phyloP scores from a whole-genome alignment of 2,888 invertebrate species.

The Pollenia griseotomentosa region DNA sequence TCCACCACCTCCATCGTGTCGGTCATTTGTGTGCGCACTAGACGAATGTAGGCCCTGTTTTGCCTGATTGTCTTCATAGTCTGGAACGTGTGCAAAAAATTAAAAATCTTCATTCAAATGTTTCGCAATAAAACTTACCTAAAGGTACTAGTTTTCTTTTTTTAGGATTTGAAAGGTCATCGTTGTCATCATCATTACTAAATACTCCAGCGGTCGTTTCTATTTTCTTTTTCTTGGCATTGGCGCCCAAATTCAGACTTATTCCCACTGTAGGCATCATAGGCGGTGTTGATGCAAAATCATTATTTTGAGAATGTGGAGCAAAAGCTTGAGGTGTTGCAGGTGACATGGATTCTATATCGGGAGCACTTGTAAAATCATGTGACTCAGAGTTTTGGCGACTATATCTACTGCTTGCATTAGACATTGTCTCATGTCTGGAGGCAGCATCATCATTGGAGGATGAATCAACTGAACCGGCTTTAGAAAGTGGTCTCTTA shows the following conservation, averaged over 20 bases:
- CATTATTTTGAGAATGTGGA: constrained; percentile 76
- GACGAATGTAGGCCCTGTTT: constrained; percentile 53
- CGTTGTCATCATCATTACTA: constrained; percentile 92
- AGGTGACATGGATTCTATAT: constrained; percentile 85
- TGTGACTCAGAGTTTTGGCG: constrained; percentile 82
- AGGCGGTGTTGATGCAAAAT: constrained; percentile 80
- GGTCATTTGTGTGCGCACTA: constrained; percentile 63
- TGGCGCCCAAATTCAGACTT: constrained; percentile 84
- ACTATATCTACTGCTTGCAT: constrained; percentile 81
- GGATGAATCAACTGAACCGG: constrained; percentile 78
- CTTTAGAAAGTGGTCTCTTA: constrained; percentile 58
- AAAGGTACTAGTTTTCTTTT: constrained; percentile 92
- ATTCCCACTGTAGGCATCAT: constrained; percentile 83
- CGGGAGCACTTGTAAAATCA: constrained; percentile 78
- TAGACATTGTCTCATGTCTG: constrained; percentile 90
- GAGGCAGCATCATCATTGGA: constrained; percentile 86
- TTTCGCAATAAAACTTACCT: constrained; percentile 84
- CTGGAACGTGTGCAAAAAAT: constrained; percentile 73
- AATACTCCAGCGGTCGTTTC: constrained; percentile 91
- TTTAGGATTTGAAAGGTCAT: constrained; percentile 85
- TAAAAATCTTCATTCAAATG: not conserved
- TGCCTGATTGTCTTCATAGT: constrained; percentile 81
- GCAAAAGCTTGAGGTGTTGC: constrained; percentile 77
- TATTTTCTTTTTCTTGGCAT: constrained; percentile 88
- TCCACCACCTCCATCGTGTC: constrained; percentile 66